These are phyloP conservation scores for Petrocephalus microphthalmus DNA, from an alignment of 2,113 vertebrate species.

Conservation along the genomic window DNA sequence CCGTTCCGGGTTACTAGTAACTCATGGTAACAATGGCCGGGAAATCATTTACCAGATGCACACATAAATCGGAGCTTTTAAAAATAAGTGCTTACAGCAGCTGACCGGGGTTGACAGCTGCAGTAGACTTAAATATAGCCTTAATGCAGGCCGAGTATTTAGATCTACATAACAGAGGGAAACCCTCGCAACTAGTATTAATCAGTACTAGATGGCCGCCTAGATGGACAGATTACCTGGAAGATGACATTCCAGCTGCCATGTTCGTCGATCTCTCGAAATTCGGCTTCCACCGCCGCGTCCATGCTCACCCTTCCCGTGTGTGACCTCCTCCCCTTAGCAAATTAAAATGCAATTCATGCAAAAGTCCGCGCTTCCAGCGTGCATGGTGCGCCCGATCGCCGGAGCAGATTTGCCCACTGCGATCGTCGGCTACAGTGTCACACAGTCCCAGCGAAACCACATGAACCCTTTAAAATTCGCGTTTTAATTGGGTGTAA, in stretches of 20 bases:
- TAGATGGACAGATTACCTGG: slow-evolving; percentile 70
- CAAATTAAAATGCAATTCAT: not conserved
- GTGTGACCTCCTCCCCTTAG: not conserved
- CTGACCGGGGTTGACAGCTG: not conserved
- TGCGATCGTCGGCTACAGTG: not conserved
- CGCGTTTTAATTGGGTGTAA: slow-evolving; percentile 4
- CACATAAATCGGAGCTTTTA: not conserved
- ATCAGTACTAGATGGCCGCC: not conserved
- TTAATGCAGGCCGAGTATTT: not conserved
- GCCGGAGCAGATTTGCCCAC: not conserved
- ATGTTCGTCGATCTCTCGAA: slow-evolving; percentile 82
- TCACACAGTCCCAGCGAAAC: not conserved
- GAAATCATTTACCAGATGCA: not conserved
- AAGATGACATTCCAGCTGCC: slow-evolving; percentile 81
- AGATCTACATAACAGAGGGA: not conserved
- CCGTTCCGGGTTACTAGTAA: not conserved
- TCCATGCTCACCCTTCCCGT: slow-evolving; percentile 36
- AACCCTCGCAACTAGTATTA: not conserved
- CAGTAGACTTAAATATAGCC: slow-evolving; percentile 55
- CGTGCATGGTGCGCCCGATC: not conserved
- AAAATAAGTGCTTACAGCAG: not conserved
- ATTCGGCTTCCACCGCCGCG: slow-evolving; percentile 80
- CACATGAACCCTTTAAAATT: not conserved
- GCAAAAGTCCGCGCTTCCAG: not conserved
- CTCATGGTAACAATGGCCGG: not conserved